Percentiles rank a stretch among this genome's conserved stretches.
These are phyloP conservation scores for Denticeps clupeoides DNA, from an alignment of 2,797 vertebrate species.

Conservation along the genomic window DNA sequence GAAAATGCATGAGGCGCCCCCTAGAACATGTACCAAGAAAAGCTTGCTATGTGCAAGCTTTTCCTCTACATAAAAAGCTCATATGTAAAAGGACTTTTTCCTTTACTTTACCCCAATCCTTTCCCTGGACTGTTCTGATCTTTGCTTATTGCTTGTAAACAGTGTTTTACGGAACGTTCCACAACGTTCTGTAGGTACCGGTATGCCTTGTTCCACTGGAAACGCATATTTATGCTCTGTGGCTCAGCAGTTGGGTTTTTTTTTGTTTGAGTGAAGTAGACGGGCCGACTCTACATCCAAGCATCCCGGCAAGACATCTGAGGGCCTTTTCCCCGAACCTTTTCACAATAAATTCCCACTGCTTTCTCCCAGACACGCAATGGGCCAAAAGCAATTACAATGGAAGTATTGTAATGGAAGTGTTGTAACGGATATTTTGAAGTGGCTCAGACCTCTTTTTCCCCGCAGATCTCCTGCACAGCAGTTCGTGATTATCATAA, in stretches of 20 bases:
- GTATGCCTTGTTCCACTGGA: conserved; percentile 37
- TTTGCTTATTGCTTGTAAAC: too few relatives aligned
- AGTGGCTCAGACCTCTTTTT: conserved; percentile 27
- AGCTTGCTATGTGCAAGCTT: too few relatives aligned
- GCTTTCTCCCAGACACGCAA: conserved; percentile 23
- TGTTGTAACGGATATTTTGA: conserved; percentile 43
- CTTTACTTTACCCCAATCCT: too few relatives aligned
- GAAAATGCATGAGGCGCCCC: too few relatives aligned
- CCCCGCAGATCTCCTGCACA: conserved; percentile 32
- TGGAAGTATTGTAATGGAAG: conserved; percentile 45
- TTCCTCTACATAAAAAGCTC: too few relatives aligned
- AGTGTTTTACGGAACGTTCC: too few relatives aligned
- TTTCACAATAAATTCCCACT: conserved; percentile 38
- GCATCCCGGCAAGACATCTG: conserved; percentile 54
- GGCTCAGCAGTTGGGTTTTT: conserved; percentile 61
- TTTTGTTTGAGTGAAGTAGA: conserved; percentile 33
- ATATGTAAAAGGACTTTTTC: too few relatives aligned
- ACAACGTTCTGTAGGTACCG: too few relatives aligned
- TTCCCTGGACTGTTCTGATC: too few relatives aligned
- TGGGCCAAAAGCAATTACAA: conserved; percentile 39
- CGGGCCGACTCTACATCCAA: conserved; percentile 58
- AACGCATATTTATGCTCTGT: conserved; percentile 47
- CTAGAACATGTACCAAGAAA: too few relatives aligned
- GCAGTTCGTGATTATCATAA: conserved; percentile 39
- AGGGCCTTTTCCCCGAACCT: conserved; percentile 36